Percentiles rank a stretch among this genome's conserved stretches.
Conservation (phyloP, 92 coral and sea anemone genomes). For the Actinernus sp. region DNA sequence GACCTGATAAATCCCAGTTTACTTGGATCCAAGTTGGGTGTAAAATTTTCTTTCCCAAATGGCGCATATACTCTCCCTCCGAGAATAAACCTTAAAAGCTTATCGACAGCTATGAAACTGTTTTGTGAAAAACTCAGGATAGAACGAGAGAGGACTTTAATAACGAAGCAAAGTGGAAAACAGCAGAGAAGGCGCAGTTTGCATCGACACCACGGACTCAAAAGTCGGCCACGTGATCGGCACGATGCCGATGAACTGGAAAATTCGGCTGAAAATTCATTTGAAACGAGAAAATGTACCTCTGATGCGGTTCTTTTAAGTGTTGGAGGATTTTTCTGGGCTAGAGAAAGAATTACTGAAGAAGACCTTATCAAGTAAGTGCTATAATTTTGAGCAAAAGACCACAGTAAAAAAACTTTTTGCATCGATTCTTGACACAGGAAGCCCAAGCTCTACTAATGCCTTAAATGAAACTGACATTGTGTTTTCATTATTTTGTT, state of each 20-base stretch:
- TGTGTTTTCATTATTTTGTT: too few species aligned
- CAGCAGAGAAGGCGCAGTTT: conserved; percentile 36
- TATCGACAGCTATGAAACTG: conserved; percentile 74
- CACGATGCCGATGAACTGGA: conserved; percentile 8
- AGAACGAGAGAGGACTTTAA: conserved; percentile 40
- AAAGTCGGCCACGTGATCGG: conserved; percentile 20
- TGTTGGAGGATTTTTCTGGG: conserved; percentile 78
- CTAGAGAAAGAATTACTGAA: conserved; percentile 84
- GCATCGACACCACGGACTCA: conserved; percentile 42
- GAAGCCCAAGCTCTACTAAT: too few species aligned
- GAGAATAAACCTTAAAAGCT: conserved; percentile 72
- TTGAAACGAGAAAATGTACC: conserved; percentile 4
- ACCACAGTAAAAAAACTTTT: not conserved
- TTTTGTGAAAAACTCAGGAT: conserved; percentile 79
- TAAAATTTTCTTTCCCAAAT: conserved; percentile 73
- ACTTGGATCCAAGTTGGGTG: conserved; percentile 35
- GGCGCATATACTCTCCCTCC: conserved; percentile 80
- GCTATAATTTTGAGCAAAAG: not conserved
- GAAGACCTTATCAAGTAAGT: conserved; percentile 81
- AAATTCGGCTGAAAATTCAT: not conserved
- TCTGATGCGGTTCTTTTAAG: conserved; percentile 56
- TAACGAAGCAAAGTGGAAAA: conserved; percentile 54
- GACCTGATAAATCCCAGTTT: conserved; percentile 75
- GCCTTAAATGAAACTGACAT: too few species aligned
- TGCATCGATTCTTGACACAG: too few species aligned